A percentile compares a stretch with the other conserved stretches of the same genome.
Conservation (phyloP, 1,140 invertebrate species). For the Fopius arisanus region DNA sequence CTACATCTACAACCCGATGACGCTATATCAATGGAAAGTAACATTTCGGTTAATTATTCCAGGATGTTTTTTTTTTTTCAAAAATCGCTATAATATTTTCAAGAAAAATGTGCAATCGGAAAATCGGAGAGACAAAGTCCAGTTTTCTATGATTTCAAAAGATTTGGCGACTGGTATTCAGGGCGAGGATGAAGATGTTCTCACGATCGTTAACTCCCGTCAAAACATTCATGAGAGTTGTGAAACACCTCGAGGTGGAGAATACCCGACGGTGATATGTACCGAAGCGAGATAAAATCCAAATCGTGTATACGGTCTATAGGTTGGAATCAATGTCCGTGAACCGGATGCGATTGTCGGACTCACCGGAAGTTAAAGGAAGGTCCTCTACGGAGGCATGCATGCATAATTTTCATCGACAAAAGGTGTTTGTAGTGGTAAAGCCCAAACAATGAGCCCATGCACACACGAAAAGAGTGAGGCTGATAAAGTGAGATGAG, state of each 20-base stretch:
- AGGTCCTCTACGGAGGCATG: conserved; percentile 31
- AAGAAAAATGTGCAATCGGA: no score
- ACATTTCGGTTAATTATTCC: no score
- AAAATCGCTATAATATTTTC: no score
- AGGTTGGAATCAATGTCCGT: conserved; percentile 29
- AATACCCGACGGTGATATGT: not conserved
- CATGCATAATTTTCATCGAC: conserved; percentile 37
- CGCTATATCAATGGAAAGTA: no score
- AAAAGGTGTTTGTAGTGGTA: conserved; percentile 16
- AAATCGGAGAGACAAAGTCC: no score
- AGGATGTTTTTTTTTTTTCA: no score
- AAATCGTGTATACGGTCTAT: conserved; percentile 46
- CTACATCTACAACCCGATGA: no score
- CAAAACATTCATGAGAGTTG: not conserved
- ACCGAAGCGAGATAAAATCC: conserved; percentile 49
- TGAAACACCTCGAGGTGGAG: not conserved
- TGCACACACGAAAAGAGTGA: not conserved
- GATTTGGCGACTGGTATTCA: no score
- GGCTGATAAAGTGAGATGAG: not conserved
- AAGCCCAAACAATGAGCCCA: not conserved
- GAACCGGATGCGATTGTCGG: conserved; percentile 30
- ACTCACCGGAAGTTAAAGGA: conserved; percentile 28
- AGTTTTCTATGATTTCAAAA: no score
- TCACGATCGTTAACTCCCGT: not conserved
- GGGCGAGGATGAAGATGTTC: no score